Evolutionary conservation across 2,113 vertebrate species (phyloP).

Genomic region (Platysteira castanea): DNA sequence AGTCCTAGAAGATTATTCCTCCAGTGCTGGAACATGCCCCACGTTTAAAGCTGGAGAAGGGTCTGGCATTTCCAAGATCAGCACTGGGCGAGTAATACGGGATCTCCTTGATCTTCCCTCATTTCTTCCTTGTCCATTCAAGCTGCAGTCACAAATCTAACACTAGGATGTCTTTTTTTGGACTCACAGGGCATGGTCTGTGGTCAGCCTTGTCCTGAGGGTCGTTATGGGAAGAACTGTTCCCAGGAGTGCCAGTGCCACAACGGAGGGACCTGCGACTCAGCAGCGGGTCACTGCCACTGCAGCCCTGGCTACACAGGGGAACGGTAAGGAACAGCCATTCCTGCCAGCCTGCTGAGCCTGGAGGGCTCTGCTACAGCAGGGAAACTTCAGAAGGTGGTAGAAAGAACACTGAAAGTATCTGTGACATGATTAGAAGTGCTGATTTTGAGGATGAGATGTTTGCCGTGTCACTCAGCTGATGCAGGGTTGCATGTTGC

Average conservation of each 20-base stretch:
- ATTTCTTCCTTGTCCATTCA: neutral
- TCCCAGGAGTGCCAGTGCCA: slow-evolving; percentile 97
- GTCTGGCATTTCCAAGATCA: neutral
- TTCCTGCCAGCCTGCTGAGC: neutral
- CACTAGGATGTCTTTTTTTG: neutral
- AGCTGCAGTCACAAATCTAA: slow-evolving; percentile 7
- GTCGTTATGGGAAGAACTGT: slow-evolving; percentile 89
- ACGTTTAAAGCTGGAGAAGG: neutral
- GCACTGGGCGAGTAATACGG: neutral
- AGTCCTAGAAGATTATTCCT: neutral
- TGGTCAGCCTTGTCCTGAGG: slow-evolving; percentile 93
- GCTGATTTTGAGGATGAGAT: neutral
- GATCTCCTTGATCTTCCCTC: neutral
- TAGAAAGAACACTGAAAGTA: neutral
- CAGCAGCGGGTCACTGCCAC: slow-evolving; percentile 81
- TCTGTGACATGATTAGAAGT: accelerated
- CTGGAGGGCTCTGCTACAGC: neutral
- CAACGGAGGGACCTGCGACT: slow-evolving; percentile 86
- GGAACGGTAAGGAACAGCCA: slow-evolving; percentile 79
- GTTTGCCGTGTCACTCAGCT: neutral
- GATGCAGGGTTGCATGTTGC: too few species aligned
- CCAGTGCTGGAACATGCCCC: neutral
- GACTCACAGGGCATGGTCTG: slow-evolving; percentile 88
- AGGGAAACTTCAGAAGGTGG: neutral
- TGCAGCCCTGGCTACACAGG: slow-evolving; percentile 90